phyloP scores from a whole-genome alignment of 2,888 invertebrate genomes.

The Ferdinandea cuprea region DNA sequence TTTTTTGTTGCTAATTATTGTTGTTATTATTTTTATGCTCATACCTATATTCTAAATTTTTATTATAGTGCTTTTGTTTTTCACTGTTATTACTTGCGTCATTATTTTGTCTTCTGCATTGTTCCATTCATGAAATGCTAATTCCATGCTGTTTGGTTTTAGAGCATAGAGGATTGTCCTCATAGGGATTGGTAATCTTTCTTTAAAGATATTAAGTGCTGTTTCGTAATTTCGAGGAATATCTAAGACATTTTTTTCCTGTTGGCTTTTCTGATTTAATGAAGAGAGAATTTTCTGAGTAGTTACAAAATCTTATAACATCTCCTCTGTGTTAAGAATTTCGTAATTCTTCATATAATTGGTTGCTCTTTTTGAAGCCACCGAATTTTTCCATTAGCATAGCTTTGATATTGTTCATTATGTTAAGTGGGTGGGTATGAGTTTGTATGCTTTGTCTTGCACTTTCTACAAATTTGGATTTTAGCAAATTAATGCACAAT shows the following conservation, averaged over 20 bases:
- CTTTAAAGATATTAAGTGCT: slow-evolving; percentile 13
- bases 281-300: slow-evolving; percentile 10
- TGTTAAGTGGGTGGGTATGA: no score
- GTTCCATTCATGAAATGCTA: slow-evolving; percentile 17
- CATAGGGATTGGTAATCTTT: slow-evolving; percentile 24
- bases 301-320: not conserved
- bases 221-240: slow-evolving; percentile 2
- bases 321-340: slow-evolving; percentile 13
- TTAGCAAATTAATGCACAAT: no score
- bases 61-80: not conserved
- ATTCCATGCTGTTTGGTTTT: slow-evolving; percentile 19
- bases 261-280: slow-evolving; percentile 33
- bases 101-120: slow-evolving; percentile 15
- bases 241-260: slow-evolving; percentile 6
- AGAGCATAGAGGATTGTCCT: slow-evolving; percentile 18
- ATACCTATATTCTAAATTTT: not conserved
- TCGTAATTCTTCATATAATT: no score
- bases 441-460: no score
- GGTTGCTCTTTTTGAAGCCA: no score
- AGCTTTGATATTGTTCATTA: no score
- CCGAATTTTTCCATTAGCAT: no score
- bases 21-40: no score
- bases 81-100: no score
- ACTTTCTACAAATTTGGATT: no score
- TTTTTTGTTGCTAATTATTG: no score